Evolutionary conservation across 2,797 vertebrate species (phyloP).

Genomic region (Numenius phaeopus): DNA sequence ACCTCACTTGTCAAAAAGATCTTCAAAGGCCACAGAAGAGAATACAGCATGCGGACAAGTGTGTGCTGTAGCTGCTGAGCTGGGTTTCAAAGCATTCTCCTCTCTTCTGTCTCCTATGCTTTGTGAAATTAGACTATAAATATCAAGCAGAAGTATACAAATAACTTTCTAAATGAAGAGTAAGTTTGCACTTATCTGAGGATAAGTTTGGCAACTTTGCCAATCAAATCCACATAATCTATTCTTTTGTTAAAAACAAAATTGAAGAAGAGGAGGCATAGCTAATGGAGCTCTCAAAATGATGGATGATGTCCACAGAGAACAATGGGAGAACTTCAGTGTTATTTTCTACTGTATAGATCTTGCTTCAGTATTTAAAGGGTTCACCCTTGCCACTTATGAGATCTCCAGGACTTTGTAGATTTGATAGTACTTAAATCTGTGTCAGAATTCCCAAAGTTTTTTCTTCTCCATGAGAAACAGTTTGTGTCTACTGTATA

Average conservation of each 20-base stretch:
- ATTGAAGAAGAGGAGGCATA: neutral
- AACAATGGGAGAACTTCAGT: neutral
- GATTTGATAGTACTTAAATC: neutral
- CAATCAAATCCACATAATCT: neutral
- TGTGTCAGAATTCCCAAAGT: neutral
- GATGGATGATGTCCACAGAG: neutral
- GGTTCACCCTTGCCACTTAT: neutral
- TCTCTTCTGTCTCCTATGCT: neutral
- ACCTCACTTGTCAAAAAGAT: neutral
- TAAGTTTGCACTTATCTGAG: neutral
- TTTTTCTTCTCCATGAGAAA: conserved; percentile 2
- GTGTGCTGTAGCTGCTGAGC: neutral
- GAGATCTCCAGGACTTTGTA: neutral
- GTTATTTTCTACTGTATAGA: neutral
- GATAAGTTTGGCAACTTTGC: neutral
- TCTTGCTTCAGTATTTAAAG: neutral
- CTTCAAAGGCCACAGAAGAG: neutral
- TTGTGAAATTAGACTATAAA: neutral
- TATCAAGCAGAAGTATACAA: neutral
- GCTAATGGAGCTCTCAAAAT: neutral
- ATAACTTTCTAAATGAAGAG: neutral
- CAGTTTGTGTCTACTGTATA: neutral
- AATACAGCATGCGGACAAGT: neutral
- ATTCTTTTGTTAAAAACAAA: neutral
- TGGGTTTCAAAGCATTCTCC: neutral